These are phyloP conservation scores for Zoanthus gigantus DNA, from an alignment of 92 coral and sea anemone species.

Conservation along the genomic window DNA sequence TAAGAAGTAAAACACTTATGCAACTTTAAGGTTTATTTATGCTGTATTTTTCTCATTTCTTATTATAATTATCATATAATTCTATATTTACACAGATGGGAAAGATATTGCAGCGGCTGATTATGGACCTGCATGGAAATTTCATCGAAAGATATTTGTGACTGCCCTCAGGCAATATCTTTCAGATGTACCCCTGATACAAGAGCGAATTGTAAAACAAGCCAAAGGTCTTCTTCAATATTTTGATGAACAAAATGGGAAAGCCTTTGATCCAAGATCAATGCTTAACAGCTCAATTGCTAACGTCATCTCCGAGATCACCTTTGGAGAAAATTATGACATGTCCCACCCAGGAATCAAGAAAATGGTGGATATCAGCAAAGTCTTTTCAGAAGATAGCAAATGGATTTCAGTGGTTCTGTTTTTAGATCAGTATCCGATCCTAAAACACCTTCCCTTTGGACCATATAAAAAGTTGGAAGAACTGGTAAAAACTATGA, in stretches of 20 bases:
- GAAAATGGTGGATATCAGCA: not conserved
- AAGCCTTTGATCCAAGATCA: constrained; percentile 10
- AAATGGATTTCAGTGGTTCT: not conserved
- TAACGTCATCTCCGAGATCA: not conserved
- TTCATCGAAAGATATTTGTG: constrained; percentile 18
- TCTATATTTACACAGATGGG: not conserved
- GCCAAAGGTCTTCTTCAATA: not conserved
- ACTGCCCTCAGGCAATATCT: constrained; percentile 17
- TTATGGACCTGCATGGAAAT: constrained; percentile 11
- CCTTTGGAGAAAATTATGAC: constrained; percentile 8
- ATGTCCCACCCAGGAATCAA: not conserved
- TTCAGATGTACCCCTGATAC: not conserved
- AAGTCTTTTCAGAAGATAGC: not conserved
- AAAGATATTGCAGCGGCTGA: not conserved
- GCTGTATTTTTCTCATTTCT: too few relatives aligned
- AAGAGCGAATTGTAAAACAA: not conserved
- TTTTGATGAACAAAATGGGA: not conserved
- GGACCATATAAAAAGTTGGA: not conserved
- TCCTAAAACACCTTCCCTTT: not conserved
- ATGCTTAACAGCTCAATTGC: not conserved
- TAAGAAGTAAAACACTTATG: too few relatives aligned
- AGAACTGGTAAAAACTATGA: not conserved
- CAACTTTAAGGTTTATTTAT: too few relatives aligned
- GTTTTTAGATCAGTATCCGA: not conserved
- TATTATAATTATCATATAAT: too few relatives aligned